Conservation (phyloP, 2,888 invertebrate species). For the Cataglyphis livida region DNA sequence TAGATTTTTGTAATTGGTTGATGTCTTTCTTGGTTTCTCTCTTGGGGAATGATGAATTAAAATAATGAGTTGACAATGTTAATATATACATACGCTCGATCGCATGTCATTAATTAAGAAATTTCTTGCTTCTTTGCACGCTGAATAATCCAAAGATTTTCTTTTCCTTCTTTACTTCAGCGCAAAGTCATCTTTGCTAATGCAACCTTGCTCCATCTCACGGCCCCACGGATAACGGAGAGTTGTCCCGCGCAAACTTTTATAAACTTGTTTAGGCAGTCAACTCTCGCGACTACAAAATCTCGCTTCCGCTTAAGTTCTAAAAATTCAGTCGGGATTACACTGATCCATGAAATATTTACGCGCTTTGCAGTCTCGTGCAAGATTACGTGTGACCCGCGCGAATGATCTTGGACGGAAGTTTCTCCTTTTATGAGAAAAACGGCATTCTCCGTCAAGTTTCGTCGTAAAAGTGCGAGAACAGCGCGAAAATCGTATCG, state of each 20-base stretch:
- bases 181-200: conserved; percentile 18
- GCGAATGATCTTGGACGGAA: conserved; percentile 28
- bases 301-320: conserved; percentile 30
- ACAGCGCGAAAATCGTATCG: conserved; percentile 60
- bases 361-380: conserved; percentile 5
- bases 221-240: conserved; percentile 1
- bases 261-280: conserved; percentile 39
- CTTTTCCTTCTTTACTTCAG: not conserved
- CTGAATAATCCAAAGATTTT: not conserved
- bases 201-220: conserved; percentile 21
- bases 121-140: not conserved
- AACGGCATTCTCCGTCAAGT: conserved; percentile 46
- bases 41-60: not conserved
- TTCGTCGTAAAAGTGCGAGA: conserved; percentile 58
- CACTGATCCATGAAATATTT: conserved; percentile 48
- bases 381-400: conserved; percentile 28
- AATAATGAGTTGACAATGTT: not conserved
- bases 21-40: not conserved
- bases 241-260: conserved; percentile 31
- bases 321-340: conserved; percentile 45
- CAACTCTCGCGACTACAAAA: conserved; percentile 29
- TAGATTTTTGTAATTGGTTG: not conserved
- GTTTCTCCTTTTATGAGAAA: conserved; percentile 33
- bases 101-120: not conserved
- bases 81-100: not conserved